These are phyloP conservation scores for Albula goreensis DNA, from an alignment of 2,113 vertebrate genomes.

Conservation along the genomic window DNA sequence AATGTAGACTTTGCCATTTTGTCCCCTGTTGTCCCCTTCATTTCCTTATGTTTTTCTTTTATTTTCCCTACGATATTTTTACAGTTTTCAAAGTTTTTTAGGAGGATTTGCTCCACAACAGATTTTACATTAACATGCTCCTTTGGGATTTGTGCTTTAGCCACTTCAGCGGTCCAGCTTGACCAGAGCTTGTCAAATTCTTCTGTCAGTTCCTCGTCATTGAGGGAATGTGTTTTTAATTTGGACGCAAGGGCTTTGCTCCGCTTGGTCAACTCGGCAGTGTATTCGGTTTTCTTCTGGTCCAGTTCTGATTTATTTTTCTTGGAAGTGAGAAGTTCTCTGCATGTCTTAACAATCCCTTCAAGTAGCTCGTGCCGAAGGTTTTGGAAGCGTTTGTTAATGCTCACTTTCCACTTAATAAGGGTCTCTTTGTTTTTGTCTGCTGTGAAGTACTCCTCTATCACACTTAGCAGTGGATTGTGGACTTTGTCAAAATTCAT, in stretches of 20 bases:
- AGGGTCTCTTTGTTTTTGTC: conserved; percentile 13
- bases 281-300: not conserved
- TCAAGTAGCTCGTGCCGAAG: not conserved
- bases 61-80: not conserved
- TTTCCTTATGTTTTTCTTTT: too few species aligned
- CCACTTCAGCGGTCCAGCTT: not conserved
- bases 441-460: conserved; percentile 22
- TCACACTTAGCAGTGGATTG: not conserved
- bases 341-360: not conserved
- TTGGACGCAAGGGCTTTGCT: too few species aligned
- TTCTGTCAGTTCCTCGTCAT: not conserved
- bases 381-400: not conserved
- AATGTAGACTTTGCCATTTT: not conserved
- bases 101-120: not conserved
- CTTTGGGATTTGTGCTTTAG: not conserved
- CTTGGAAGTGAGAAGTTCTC: not conserved
- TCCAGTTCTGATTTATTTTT: too few species aligned
- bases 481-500: conserved; percentile 24
- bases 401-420: not conserved
- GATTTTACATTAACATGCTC: not conserved
- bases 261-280: not conserved
- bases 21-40: too few species aligned
- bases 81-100: not conserved
- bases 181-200: not conserved
- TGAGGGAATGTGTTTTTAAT: not conserved